Evolutionary conservation across 2,113 vertebrate genomes (phyloP), one percentile per base, ranked within the genome.

Genomic region (Mus pahari): DNA sequence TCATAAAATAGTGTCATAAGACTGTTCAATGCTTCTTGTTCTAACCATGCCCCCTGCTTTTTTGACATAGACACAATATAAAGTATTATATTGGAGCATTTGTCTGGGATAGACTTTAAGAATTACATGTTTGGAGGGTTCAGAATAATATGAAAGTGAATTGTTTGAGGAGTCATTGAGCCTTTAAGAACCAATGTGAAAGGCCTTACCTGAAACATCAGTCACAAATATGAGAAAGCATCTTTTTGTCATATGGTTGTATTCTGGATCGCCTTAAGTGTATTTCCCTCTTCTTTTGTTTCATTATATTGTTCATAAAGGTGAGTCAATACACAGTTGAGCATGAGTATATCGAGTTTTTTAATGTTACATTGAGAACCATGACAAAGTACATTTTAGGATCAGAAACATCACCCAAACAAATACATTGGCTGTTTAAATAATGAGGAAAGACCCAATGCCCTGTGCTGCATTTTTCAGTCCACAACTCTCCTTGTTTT

Each of bases 61-160:
- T 87, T 45, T 73, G 50, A 93, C 58, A 90, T 33, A 91, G 8
- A 89, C 9, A 88, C 26, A 45, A 66, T 78, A 64, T 36, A 66
- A 16, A 39, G 39, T 70, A 64, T 71, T 70, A 3, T 55, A 71
- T 66, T 77, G 39, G 71, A 89, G 4, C 48, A 70, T 26, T 55
- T 86, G 11, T 45, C 58, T 93, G 58, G 26, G 20, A 87, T 39
- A 68, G 45, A 58, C 31, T 86, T 84, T 93, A 45, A 84, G 75
- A 94, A 94, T 94, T 81, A 94, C 79, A 9, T 33, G 4, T 88
- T 92, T 77, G n/a, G 84, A 71, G 20, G 42, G 22, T 87, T 19
- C 1, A 12, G 17, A 89, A 94, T 71, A 42, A 92, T 81, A 19
- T 73, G 55, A 87, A 95, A 83, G 45, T 55, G 3, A 89, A 53